A percentile compares a stretch with the other conserved stretches of the same genome.
Conservation (phyloP, 2,888 invertebrate species). For the Dolichomitus sp. region DNA sequence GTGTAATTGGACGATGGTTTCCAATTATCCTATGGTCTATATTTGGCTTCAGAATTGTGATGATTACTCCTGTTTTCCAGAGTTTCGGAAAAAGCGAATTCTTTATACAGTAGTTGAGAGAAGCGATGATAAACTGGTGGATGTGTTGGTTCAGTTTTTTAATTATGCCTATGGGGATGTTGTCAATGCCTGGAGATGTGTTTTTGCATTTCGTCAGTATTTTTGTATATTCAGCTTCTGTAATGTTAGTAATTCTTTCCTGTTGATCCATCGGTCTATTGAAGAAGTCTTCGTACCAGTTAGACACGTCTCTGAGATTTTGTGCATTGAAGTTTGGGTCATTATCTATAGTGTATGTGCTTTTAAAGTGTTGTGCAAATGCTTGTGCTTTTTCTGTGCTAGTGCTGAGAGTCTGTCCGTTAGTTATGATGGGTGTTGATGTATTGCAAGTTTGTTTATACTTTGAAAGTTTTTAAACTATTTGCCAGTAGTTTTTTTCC, state of each 20-base stretch:
- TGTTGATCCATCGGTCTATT: not conserved
- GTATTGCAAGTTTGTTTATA: not conserved
- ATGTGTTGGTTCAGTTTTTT: no score
- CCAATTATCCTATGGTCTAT: no score
- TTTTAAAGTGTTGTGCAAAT: not conserved
- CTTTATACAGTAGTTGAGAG: no score
- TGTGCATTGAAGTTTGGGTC: not conserved
- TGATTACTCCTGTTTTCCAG: no score
- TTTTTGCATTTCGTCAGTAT: no score
- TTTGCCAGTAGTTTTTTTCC: constrained; percentile 1
- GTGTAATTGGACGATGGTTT: no score
- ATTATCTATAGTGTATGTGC: not conserved
- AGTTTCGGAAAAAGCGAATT: no score
- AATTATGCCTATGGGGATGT: no score
- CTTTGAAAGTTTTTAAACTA: not conserved
- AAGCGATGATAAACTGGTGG: no score
- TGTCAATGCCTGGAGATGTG: no score
- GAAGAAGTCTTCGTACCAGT: not conserved
- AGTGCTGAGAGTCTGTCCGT: not conserved
- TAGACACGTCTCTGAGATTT: no score
- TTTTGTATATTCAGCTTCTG: not conserved
- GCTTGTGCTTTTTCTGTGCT: not conserved
- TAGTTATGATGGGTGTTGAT: not conserved
- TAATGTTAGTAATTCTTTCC: not conserved
- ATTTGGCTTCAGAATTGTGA: no score